Evolutionary conservation across 2,113 vertebrate species (phyloP), one percentile per base, ranked within the genome.

Genomic region (Telmatochromis sp.): DNA sequence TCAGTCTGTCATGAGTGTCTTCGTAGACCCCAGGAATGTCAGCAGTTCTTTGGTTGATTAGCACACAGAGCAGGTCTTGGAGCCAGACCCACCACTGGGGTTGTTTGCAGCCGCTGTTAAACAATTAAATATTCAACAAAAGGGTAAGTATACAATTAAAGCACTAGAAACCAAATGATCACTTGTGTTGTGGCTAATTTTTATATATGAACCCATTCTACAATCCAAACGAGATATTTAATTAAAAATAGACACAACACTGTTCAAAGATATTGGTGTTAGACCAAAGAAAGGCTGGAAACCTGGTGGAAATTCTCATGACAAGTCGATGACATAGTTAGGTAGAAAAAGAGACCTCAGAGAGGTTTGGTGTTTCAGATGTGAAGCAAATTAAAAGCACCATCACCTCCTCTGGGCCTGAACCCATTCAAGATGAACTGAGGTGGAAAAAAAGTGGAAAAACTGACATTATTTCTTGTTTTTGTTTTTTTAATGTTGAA

Each of bases 61-160:
- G 89, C 96, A 95, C 31, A 97, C 31, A 0, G 93, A 93, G 91
- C 96, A 97, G 47, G 96, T 96, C 95, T 96, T 96, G 70, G 96
- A 96, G 33, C 95, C 73, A 7, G 73, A 78, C 45, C 73, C 88
- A n/a, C 89, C 86, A 7, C 89, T 7, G 21, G 86, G 3, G 55
- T 91, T 87, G 87, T 93, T 93, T 17, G 79, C 54, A 87, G 89
- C 6, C 55, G 47, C 92, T 95, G 51, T 42, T 11, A 42, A 51
- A 89, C 54, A 90, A 92, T 87, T n/a, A 82, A 6, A 85, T 10
- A 81, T 17, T 3, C 55, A 9, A 68, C 5, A 40, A 68, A 45
- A 40, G 8, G 21, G 23, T 91, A 21, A 86, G 10, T 42, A 73
- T 75, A 31, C 21, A 23, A 54, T 19, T 75, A 17, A 42, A 45